These are phyloP conservation scores for Eolophus roseicapilla DNA, from an alignment of 2,113 vertebrate genomes.

Conservation along the genomic window DNA sequence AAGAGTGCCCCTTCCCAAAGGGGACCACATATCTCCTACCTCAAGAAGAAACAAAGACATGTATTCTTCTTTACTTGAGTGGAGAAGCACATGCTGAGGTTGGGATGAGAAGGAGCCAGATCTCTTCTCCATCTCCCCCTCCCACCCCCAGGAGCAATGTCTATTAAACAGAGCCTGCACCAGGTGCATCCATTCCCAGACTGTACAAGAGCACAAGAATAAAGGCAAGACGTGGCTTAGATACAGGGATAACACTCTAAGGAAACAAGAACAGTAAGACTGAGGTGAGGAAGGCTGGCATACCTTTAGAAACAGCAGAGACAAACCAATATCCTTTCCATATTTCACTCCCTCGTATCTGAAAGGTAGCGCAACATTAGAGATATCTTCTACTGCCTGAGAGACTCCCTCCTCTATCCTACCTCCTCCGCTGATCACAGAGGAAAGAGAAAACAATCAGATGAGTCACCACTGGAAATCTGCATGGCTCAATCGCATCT, in stretches of 20 bases:
- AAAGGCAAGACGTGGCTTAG: neutral
- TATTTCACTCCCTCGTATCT: neutral
- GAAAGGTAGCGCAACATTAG: neutral
- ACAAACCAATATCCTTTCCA: neutral
- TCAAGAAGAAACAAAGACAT: neutral
- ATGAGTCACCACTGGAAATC: neutral
- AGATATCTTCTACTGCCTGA: neutral
- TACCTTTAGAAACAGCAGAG: neutral
- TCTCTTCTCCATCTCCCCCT: neutral
- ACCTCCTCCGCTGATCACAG: neutral
- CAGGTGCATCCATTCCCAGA: neutral
- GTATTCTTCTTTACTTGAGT: neutral
- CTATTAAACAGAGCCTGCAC: neutral
- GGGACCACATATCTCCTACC: neutral
- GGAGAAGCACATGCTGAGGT: neutral
- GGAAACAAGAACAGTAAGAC: neutral
- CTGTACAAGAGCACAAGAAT: neutral
- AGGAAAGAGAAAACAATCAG: neutral
- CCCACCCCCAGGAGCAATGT: neutral
- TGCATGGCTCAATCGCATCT: neutral
- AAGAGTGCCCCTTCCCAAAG: neutral
- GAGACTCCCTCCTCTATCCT: neutral
- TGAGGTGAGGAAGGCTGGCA: neutral
- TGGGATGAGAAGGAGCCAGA: neutral
- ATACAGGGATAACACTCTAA: neutral